Conservation (phyloP, 2,113 vertebrate species). For the Apaloderma vittatum region DNA sequence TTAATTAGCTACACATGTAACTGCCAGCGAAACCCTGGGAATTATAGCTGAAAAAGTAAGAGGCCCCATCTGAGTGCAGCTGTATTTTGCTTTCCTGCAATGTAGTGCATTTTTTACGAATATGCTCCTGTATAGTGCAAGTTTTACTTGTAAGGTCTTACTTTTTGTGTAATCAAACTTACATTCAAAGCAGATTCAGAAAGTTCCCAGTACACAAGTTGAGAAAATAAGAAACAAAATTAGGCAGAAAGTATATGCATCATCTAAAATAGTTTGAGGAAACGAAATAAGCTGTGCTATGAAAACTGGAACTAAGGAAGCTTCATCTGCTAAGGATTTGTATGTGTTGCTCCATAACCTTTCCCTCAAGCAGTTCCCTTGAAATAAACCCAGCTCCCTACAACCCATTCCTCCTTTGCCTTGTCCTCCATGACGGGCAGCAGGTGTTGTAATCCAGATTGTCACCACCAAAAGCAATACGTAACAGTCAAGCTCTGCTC, state of each 20-base stretch:
- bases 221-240: background rate
- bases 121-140: background rate
- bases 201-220: background rate
- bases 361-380: background rate
- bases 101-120: slow-evolving; percentile 25
- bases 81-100: slow-evolving; percentile 7
- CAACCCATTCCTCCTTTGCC: background rate
- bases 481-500: background rate
- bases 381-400: background rate
- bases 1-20: background rate
- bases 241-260: slow-evolving; percentile 5
- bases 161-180: slow-evolving; percentile 54
- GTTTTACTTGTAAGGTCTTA: slow-evolving; percentile 23
- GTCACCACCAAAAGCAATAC: background rate
- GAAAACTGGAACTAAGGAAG: slow-evolving; percentile 5
- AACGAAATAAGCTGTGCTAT: background rate
- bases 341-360: background rate
- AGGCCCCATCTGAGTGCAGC: background rate
- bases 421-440: background rate
- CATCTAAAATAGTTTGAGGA: slow-evolving; percentile 16
- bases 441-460: background rate
- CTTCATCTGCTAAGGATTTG: background rate
- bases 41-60: slow-evolving; percentile 4
- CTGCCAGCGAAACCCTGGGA: background rate
- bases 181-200: slow-evolving; percentile 1